Conservation (phyloP, 2,797 vertebrate genomes). For the Mallotus villosus region DNA sequence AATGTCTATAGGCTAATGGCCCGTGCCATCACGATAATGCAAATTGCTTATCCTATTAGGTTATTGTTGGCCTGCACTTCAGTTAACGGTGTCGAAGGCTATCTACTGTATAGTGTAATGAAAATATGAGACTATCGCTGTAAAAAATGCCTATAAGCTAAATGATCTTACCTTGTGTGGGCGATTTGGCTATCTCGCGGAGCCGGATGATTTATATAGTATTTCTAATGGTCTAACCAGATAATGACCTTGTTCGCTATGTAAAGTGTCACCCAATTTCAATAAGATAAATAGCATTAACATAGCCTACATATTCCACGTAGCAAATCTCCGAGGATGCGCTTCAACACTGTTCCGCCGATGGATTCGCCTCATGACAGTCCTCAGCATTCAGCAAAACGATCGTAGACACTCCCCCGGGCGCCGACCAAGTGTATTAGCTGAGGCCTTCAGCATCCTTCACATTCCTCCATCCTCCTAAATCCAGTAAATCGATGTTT, state of each 20-base stretch:
- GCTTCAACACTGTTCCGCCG: conserved; percentile 16
- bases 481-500: no score
- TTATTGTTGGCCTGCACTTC: neutral
- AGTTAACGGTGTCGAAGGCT: neutral
- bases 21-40: neutral
- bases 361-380: conserved; percentile 52
- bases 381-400: conserved; percentile 27
- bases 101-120: no score
- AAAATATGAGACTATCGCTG: no score
- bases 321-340: conserved; percentile 40
- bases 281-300: neutral
- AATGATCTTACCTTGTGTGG: no score
- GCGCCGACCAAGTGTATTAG: conserved; percentile 48
- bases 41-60: neutral
- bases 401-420: conserved; percentile 65
- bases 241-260: neutral
- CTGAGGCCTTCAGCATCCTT: conserved; percentile 63
- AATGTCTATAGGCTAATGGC: neutral
- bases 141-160: no score
- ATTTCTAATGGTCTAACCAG: no score
- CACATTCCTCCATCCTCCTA: conserved; percentile 53
- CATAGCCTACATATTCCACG: conserved; percentile 22
- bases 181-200: no score
- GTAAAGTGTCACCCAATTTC: neutral
- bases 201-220: no score